These are phyloP conservation scores for Euura lappo DNA, from an alignment of 1,140 invertebrate species.

Conservation along the genomic window DNA sequence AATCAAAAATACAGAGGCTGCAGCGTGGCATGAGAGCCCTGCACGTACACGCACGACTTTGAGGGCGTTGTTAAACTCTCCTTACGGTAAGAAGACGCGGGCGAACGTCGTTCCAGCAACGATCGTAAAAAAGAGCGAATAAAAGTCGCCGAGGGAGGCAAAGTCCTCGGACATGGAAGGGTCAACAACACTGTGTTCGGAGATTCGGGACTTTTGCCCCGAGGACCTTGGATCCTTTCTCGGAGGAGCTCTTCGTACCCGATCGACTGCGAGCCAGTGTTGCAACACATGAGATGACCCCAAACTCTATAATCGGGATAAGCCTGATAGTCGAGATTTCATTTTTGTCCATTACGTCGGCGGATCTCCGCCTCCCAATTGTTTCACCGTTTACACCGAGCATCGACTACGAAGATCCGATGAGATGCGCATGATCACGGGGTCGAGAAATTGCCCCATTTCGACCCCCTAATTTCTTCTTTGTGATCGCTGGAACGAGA, in stretches of 20 bases:
- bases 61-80: background rate
- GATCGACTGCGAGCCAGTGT: background rate
- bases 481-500: too few species aligned
- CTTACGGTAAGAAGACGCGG: background rate
- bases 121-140: slow-evolving; percentile 3
- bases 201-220: slow-evolving; percentile 7
- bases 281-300: background rate
- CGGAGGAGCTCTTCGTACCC: background rate
- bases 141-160: background rate
- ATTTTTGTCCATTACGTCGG: background rate
- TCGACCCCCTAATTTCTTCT: too few species aligned
- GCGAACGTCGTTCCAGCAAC: background rate
- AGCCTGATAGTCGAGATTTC: background rate
- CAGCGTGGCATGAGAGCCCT: too few species aligned
- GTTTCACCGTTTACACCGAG: background rate
- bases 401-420: background rate
- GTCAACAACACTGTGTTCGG: slow-evolving; percentile 10
- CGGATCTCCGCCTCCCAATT: background rate
- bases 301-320: background rate
- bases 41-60: background rate
- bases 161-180: slow-evolving; percentile 1
- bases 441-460: too few species aligned
- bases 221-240: background rate
- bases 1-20: too few species aligned
- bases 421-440: too few species aligned